phyloP scores from a whole-genome alignment of 2,888 invertebrate species.

The Rosalia funebris region DNA sequence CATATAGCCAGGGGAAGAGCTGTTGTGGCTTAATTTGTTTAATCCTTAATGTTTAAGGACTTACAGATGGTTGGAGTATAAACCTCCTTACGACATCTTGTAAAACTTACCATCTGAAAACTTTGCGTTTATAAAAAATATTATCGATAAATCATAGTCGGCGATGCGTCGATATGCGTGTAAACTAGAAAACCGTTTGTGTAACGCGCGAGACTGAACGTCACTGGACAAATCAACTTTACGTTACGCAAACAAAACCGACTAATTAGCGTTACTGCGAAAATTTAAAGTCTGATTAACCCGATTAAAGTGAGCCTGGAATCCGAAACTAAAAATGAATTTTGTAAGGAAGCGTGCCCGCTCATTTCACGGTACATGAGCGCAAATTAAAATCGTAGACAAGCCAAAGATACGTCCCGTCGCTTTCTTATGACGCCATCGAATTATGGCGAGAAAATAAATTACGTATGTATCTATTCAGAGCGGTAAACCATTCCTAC shows the following conservation, averaged over 20 bases:
- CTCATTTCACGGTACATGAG: conserved; percentile 21
- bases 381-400: conserved; percentile 7
- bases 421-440: not conserved
- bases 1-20: too few relatives aligned
- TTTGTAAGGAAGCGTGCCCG: conserved; percentile 5
- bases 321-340: conserved; percentile 12
- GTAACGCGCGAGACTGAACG: not conserved
- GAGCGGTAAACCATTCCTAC: not conserved
- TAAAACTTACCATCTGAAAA: too few relatives aligned
- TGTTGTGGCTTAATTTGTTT: too few relatives aligned
- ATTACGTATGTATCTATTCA: not conserved
- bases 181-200: conserved; percentile 6
- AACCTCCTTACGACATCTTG: too few relatives aligned
- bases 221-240: not conserved
- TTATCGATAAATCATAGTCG: conserved; percentile 7
- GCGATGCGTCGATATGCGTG: conserved; percentile 20
- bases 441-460: not conserved
- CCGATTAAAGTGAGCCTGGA: conserved; percentile 11
- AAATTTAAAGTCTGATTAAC: conserved; percentile 20
- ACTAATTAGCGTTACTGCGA: conserved; percentile 7
- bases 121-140: conserved; percentile 8
- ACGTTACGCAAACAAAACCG: not conserved
- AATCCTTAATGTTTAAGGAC: too few relatives aligned
- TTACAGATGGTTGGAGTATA: too few relatives aligned
- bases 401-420: not conserved